Percentiles rank a stretch among this genome's conserved stretches.
Conservation (phyloP, 2,888 invertebrate genomes). For the Anthophora plumipes region DNA sequence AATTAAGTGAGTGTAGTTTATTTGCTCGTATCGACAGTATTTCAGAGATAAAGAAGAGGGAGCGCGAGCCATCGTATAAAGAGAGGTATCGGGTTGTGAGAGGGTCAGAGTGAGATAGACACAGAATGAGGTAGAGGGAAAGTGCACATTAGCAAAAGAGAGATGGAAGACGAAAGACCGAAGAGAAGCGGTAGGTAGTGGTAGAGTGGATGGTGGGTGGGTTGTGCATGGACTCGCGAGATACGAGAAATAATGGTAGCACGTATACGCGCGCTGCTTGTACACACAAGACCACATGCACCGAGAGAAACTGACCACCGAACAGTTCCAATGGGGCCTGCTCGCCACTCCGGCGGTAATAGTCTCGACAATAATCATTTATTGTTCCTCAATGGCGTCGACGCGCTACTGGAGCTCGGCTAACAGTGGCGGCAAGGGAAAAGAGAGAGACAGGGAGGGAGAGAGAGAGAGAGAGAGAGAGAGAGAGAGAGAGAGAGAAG, state of each 20-base stretch:
- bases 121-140: background rate
- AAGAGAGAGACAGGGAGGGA: slow-evolving; percentile 31
- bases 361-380: slow-evolving; percentile 79
- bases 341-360: slow-evolving; percentile 72
- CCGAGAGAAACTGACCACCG: slow-evolving; percentile 74
- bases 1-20: slow-evolving; percentile 74
- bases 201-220: slow-evolving; percentile 56
- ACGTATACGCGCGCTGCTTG: slow-evolving; percentile 72
- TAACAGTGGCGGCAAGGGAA: slow-evolving; percentile 20
- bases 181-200: slow-evolving; percentile 39
- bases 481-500: slow-evolving; percentile 35
- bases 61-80: background rate
- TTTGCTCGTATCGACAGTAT: slow-evolving; percentile 68
- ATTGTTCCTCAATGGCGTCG: slow-evolving; percentile 77
- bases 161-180: slow-evolving; percentile 32
- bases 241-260: slow-evolving; percentile 81
- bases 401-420: slow-evolving; percentile 60
- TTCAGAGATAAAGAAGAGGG: slow-evolving; percentile 58
- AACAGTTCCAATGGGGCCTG: slow-evolving; percentile 71
- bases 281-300: slow-evolving; percentile 71
- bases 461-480: slow-evolving; percentile 35
- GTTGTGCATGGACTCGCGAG: slow-evolving; percentile 79
- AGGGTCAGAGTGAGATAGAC: slow-evolving; percentile 9
- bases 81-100: background rate
- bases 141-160: slow-evolving; percentile 1